Percentiles rank a stretch among this genome's conserved stretches.
Conservation (phyloP, 2,888 invertebrate genomes). For the Parnassius apollo region DNA sequence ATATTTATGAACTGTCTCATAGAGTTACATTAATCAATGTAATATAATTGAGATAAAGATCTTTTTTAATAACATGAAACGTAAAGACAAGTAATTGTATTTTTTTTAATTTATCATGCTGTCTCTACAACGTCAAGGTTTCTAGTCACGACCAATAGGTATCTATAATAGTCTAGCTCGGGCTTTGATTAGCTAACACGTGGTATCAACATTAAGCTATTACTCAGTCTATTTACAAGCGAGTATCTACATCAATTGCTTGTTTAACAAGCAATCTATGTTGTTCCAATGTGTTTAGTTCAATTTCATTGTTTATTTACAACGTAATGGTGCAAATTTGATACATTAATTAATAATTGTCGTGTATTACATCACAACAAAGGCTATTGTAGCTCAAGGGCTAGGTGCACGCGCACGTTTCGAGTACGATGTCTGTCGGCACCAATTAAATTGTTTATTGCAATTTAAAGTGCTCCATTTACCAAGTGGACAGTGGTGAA, state of each 20-base stretch:
- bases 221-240: conserved; percentile 16
- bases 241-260: conserved; percentile 3
- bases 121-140: conserved; percentile 44
- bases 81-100: no score
- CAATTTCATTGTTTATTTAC: background rate
- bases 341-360: background rate
- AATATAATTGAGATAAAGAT: no score
- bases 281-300: background rate
- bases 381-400: no score
- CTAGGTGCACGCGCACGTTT: no score
- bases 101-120: conserved; percentile 25
- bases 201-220: conserved; percentile 16
- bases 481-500: no score
- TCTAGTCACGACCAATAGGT: conserved; percentile 48
- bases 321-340: background rate
- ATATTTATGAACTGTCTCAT: no score
- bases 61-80: no score
- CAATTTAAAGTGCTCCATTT: no score
- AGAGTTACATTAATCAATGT: no score
- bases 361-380: no score
- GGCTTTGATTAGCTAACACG: conserved; percentile 25
- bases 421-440: no score
- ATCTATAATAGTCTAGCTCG: conserved; percentile 47
- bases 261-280: conserved; percentile 28
- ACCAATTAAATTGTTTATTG: no score